phyloP scores from a whole-genome alignment of 92 coral and sea anemone genomes.

The Palythoa grandis region DNA sequence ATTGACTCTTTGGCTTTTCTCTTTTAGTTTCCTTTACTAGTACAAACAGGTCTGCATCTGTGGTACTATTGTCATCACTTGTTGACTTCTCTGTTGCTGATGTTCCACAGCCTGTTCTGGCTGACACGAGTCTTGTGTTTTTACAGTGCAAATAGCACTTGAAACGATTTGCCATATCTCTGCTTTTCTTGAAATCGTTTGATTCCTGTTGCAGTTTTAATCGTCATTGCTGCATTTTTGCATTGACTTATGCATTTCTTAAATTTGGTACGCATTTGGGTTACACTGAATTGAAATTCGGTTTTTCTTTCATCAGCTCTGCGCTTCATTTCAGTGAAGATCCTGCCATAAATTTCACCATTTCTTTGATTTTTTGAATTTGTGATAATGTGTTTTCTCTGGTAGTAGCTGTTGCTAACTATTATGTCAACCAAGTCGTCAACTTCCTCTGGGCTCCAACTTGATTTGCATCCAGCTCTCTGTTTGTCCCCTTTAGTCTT shows the following conservation, averaged over 20 bases:
- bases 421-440: too few species aligned
- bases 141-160: not conserved
- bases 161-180: conserved; percentile 7
- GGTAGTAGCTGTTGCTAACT: conserved; percentile 9
- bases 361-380: conserved; percentile 60
- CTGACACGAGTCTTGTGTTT: conserved; percentile 25
- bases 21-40: conserved; percentile 12
- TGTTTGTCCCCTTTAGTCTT: conserved; percentile 27
- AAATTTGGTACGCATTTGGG: conserved; percentile 4
- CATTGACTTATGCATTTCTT: not conserved
- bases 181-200: conserved; percentile 24
- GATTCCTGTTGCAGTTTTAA: conserved; percentile 8
- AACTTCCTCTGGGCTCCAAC: conserved; percentile 4
- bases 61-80: conserved; percentile 16
- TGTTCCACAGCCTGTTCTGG: conserved; percentile 39
- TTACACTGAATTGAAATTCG: conserved; percentile 37
- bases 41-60: conserved; percentile 19
- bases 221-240: too few species aligned
- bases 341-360: conserved; percentile 44
- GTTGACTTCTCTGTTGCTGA: conserved; percentile 34
- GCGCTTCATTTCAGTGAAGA: conserved; percentile 44
- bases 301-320: conserved; percentile 57
- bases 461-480: conserved; percentile 48
- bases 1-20: conserved; percentile 35
- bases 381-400: conserved; percentile 53